Evolutionary conservation across 2,888 invertebrate species (phyloP), one percentile per base, ranked within the genome.

Genomic region (Exephanes ischioxanthus): DNA sequence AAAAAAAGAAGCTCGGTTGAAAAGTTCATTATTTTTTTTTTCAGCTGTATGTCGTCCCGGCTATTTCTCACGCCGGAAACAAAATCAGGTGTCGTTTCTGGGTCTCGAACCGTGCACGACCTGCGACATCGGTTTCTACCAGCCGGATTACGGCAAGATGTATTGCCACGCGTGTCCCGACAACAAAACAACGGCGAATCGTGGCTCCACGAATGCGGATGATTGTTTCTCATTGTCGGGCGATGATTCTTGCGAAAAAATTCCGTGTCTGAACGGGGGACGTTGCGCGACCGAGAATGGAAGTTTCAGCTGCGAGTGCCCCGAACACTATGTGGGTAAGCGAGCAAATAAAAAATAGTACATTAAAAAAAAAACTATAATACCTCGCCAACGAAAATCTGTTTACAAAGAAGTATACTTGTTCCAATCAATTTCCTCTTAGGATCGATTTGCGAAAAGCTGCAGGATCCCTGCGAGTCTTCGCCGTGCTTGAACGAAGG

Each of bases 11-110:
- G 11, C 1, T 41, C 19, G 9, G 75, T 53, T 58, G 61, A 14
- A 55, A 68, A 73, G 45, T 9, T 37, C 6, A 37, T 37, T 3
- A 37, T 67, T 11, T 41, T 19, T 77, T 77, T 53, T 86, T 66
- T 41, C 89, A 96, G 96, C 94, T 48, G 91, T 94, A 79, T 97
- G 96, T 89, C 94, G 94, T 14, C 95, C 95, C 1, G 96, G 96
- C 26, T 84, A 82, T 88, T 94, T 87, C 81, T 92, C 93, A 91
- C 95, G 91, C 80, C 90, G 76, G 83, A 94, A 83, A 91, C 93
- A 89, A 91, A 94, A 86, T 93, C 95, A 55, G 88, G 93, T 90
- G 16, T 73, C 85, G 48, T 80, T 77, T 26, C 75, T 89, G 4
- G 88, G 90, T 16, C 68, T 91, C 0, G 90, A 90, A 53, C 93